A percentile compares a stretch with the other conserved stretches of the same genome.
Conservation (phyloP, 2,888 invertebrate genomes). For the Drosophila phalerata region DNA sequence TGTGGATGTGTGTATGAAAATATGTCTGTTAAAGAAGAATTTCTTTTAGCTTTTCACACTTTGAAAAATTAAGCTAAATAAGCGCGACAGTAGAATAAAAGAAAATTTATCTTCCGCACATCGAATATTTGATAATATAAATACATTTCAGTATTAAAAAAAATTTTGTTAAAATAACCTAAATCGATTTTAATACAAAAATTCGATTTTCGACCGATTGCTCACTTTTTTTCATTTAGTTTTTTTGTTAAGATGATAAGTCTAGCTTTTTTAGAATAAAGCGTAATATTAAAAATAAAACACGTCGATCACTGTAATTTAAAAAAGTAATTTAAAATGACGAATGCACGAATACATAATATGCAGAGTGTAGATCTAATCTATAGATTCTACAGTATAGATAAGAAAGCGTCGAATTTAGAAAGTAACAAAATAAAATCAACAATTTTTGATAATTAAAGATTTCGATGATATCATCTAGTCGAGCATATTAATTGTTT, state of each 20-base stretch:
- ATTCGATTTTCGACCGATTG: background rate
- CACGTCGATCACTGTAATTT: too few species aligned
- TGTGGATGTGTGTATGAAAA: background rate
- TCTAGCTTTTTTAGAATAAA: too few species aligned
- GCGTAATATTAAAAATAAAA: too few species aligned
- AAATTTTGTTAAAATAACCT: too few species aligned
- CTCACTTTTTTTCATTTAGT: too few species aligned
- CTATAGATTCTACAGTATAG: background rate
- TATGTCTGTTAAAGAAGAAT: background rate
- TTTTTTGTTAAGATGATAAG: too few species aligned
- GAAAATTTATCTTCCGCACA: background rate
- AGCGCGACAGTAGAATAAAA: background rate
- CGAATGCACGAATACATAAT: too few species aligned
- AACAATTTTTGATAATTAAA: background rate
- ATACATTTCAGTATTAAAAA: too few species aligned
- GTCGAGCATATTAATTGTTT: background rate
- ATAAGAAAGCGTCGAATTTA: background rate
- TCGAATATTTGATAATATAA: background rate
- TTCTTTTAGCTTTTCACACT: slow-evolving; percentile 7
- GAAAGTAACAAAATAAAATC: background rate
- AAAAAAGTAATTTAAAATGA: too few species aligned
- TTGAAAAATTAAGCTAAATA: too few species aligned
- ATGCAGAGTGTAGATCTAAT: background rate
- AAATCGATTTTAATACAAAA: background rate
- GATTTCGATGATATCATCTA: background rate